Evolutionary conservation across 2,888 invertebrate species (phyloP).

Genomic region (Amblyjoppa proteus): DNA sequence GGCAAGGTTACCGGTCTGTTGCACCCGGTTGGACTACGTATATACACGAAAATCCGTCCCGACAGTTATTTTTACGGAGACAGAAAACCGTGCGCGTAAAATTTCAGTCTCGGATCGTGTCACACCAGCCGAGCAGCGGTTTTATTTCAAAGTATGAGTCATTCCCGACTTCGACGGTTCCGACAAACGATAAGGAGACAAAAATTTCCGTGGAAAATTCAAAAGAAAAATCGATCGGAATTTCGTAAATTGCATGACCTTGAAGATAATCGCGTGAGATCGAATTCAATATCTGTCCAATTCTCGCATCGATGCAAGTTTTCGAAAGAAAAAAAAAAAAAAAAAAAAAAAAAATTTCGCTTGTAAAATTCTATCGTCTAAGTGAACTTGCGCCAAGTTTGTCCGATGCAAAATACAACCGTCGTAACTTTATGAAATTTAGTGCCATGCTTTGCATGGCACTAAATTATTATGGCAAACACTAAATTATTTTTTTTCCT

Average conservation of each 20-base stretch:
- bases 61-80: conserved; percentile 77
- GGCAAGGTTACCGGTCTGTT: conserved; percentile 77
- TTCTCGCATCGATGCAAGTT: too few relatives aligned
- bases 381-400: too few relatives aligned
- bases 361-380: too few relatives aligned
- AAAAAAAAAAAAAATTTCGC: too few relatives aligned
- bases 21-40: conserved; percentile 72
- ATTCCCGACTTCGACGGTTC: background rate
- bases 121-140: conserved; percentile 18
- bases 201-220: background rate
- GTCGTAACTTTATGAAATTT: too few relatives aligned
- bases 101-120: conserved; percentile 54
- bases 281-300: too few relatives aligned
- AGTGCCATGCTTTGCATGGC: too few relatives aligned
- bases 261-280: too few relatives aligned
- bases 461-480: too few relatives aligned
- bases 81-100: conserved; percentile 22
- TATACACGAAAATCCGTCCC: conserved; percentile 68
- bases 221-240: background rate
- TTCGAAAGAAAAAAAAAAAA: too few relatives aligned
- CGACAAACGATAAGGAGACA: background rate
- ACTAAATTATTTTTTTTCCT: background rate
- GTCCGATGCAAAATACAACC: too few relatives aligned
- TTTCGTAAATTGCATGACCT: too few relatives aligned
- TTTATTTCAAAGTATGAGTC: conserved; percentile 39